Conservation (phyloP, 2,113 vertebrate genomes). For the Dasyprocta punctata region DNA sequence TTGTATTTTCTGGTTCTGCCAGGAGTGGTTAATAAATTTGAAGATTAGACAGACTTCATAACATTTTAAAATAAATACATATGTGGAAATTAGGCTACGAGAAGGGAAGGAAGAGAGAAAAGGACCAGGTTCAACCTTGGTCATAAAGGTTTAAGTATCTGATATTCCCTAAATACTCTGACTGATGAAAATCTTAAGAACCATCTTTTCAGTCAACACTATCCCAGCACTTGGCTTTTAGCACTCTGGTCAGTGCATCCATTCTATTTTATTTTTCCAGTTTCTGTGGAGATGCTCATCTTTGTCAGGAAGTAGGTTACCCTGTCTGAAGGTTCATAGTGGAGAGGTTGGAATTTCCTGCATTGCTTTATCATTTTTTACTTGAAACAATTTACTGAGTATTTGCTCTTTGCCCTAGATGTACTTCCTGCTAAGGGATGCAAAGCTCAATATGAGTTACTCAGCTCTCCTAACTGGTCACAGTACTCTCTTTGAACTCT, state of each 20-base stretch:
- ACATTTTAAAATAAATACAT: neutral
- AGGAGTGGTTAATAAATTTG: neutral
- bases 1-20: neutral
- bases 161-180: neutral
- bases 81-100: neutral
- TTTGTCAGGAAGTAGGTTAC: neutral
- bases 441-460: rapidly evolving
- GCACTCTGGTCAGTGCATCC: neutral
- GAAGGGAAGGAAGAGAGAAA: neutral
- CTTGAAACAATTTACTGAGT: neutral
- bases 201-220: neutral
- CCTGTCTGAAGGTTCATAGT: neutral
- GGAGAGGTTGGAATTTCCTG: neutral
- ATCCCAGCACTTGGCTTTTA: neutral
- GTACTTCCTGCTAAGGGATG: neutral
- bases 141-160: neutral
- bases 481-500: neutral
- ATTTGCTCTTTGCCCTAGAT: neutral
- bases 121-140: neutral
- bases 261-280: neutral
- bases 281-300: neutral
- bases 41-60: neutral
- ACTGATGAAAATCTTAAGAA: neutral
- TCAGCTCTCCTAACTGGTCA: neutral
- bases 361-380: neutral